Evolutionary conservation across 2,113 vertebrate species (phyloP), one percentile per base, ranked within the genome.

Genomic region (Tylochromis polylepis): DNA sequence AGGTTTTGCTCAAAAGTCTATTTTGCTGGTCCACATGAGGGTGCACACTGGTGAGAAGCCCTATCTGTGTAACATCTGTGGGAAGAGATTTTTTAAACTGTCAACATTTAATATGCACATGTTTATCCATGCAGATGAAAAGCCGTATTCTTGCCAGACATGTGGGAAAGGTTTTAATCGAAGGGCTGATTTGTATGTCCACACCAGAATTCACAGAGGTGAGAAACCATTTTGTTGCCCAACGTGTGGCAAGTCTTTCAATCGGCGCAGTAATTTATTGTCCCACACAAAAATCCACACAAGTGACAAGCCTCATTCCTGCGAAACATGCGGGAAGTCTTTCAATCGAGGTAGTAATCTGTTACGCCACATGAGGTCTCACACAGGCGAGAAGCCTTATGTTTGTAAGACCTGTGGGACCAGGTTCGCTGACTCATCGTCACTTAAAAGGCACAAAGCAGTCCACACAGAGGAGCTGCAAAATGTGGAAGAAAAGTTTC

Each of bases 401-500:
- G 41, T 14, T 43, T 43, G 41, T 14, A 43, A 43, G 41, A 43
- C 41, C 41, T 43, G 41, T 14, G 56, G 12, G 56, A 27, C 56
- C 56, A 15, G 56, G 24, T 58, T 58, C 4, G 0, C 57, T 29
- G 57, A 59, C 1, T 59, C 3, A 0, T 59, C 57, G 0, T 59
- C 57, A 10, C 57, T 59, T 3, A 59, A 59, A 59, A 29, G 57
- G 14, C 57, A 59, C 27, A 16, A 15, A 15, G 46, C 10, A 4
- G 36, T 82, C 46, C 81, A 82, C 80, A 53, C 43, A 7, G 55
- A 55, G 6, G 57, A 77, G 55, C 24, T 67, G 36, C 34, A 22
- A n/a, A 22, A 38, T 38, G 34, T 65, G 60, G 60, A 5, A 22
- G 34, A 65, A 65, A 4, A 62, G 2, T 7, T 24, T 29, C 57